Evolutionary conservation across 2,888 invertebrate genomes (phyloP), one percentile per base, ranked within the genome.

Genomic region (Crossocerus cetratus): DNA sequence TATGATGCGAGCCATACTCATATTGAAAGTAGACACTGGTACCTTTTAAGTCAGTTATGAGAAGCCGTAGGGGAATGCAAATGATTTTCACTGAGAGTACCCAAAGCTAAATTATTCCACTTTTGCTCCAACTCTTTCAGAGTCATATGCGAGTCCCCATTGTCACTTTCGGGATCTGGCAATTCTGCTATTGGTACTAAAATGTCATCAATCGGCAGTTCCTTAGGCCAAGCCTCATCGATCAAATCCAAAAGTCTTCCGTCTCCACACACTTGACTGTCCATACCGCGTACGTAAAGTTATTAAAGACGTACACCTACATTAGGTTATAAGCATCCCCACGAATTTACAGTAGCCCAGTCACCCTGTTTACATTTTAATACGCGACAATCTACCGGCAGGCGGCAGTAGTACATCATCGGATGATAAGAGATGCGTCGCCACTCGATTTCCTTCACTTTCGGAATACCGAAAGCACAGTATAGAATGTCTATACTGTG

Each of bases 91-190:
- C 91, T 92, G 45, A 93, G 88, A 8, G 90, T 88, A 23, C 91
- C 90, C 13, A 93, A 87, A 69, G 93, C 92, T 65, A 93, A 90
- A 85, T 93, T 93, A 53, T 91, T 91, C 92, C 92, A 92, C 90
- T 89, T 90, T 86, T 94, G 94, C 86, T 96, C 96, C 87, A 96
- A 96, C 90, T 98, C 98, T 87, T 95, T 95, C 5, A 98, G 91
- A 0, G 97, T 97, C 88, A 98, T 94, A 86, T 96, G 96, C 2
- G 96, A 95, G 91, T 98, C 98, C 21, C 96, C 97, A 82, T 96
- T 96, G 90, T 98, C 98, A 1, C 97, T 96, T 89, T 97, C 97
- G 0, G 96, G 96, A 91, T 98, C 98, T 0, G 98, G 97, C 61
- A 98, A 91, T 91, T 98, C 98, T 86, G 95, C 94, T 61, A 94